phyloP scores from a whole-genome alignment of 2,888 invertebrate species.

The Pollenia angustigena region DNA sequence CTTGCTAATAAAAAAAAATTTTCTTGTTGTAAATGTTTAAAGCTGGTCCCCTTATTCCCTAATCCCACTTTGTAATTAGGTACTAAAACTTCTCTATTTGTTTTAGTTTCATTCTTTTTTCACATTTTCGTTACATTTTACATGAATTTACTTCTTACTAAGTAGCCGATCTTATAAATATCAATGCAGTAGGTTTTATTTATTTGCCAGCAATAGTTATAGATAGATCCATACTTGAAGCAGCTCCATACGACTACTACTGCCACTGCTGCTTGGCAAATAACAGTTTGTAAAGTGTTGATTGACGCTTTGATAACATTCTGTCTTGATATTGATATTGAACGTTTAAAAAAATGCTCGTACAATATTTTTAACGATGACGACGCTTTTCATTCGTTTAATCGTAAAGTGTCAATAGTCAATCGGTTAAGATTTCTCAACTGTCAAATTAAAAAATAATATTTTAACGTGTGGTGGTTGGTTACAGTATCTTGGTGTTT shows the following conservation, averaged over 20 bases:
- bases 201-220: constrained; percentile 5
- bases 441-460: constrained; percentile 74
- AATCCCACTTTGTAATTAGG: not conserved
- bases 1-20: too few relatives aligned
- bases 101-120: constrained; percentile 1
- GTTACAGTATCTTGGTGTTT: constrained; percentile 16
- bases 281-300: constrained; percentile 71
- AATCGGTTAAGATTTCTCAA: constrained; percentile 73
- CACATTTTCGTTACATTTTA: constrained; percentile 1
- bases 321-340: constrained; percentile 73
- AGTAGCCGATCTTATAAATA: constrained; percentile 49
- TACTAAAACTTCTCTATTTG: constrained; percentile 12
- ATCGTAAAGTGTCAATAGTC: constrained; percentile 74
- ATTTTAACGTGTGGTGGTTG: constrained; percentile 64
- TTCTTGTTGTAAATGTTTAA: not conserved
- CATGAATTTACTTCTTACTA: constrained; percentile 23
- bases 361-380: constrained; percentile 71
- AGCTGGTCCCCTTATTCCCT: constrained; percentile 3
- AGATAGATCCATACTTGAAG: not conserved
- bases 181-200: constrained; percentile 55
- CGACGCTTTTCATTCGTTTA: constrained; percentile 72
- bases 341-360: constrained; percentile 29
- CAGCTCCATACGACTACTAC: constrained; percentile 16
- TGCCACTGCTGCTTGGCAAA: constrained; percentile 32
- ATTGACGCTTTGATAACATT: constrained; percentile 73